Conservation (phyloP, 2,888 invertebrate genomes). For the Platycnemis pennipes region DNA sequence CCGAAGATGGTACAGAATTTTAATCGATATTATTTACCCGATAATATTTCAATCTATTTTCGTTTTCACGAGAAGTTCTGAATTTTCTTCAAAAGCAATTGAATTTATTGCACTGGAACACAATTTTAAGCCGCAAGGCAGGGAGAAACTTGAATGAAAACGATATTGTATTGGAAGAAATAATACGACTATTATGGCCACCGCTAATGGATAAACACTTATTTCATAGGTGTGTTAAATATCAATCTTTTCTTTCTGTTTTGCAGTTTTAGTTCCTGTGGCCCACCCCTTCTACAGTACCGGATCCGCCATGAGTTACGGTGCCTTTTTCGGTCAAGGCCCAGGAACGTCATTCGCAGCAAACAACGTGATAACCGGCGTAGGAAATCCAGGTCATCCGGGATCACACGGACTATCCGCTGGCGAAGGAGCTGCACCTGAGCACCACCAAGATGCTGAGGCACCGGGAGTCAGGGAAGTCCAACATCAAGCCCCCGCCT, state of each 20-base stretch:
- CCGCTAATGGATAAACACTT: too few relatives aligned
- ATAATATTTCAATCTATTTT: too few relatives aligned
- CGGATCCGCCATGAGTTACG: conserved; percentile 55
- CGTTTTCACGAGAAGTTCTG: too few relatives aligned
- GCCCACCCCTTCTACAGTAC: conserved; percentile 17
- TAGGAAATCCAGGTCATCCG: conserved; percentile 16
- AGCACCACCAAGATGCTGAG: background rate
- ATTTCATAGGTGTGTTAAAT: too few relatives aligned
- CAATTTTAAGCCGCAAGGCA: too few relatives aligned
- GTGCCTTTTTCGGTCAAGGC: conserved; percentile 41
- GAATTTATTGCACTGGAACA: too few relatives aligned
- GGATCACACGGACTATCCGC: background rate
- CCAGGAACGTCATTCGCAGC: conserved; percentile 38
- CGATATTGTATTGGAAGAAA: too few relatives aligned
- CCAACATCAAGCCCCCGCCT: background rate
- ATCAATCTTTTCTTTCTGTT: background rate
- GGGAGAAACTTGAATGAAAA: too few relatives aligned
- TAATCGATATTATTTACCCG: too few relatives aligned
- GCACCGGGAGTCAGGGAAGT: background rate
- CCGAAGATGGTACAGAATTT: too few relatives aligned
- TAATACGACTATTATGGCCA: too few relatives aligned
- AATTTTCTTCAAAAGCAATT: too few relatives aligned
- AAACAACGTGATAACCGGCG: conserved; percentile 30
- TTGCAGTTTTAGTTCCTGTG: conserved; percentile 34
- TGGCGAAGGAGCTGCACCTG: background rate